Conservation (phyloP, 2,888 invertebrate genomes). For the Pseudococcus longispinus region DNA sequence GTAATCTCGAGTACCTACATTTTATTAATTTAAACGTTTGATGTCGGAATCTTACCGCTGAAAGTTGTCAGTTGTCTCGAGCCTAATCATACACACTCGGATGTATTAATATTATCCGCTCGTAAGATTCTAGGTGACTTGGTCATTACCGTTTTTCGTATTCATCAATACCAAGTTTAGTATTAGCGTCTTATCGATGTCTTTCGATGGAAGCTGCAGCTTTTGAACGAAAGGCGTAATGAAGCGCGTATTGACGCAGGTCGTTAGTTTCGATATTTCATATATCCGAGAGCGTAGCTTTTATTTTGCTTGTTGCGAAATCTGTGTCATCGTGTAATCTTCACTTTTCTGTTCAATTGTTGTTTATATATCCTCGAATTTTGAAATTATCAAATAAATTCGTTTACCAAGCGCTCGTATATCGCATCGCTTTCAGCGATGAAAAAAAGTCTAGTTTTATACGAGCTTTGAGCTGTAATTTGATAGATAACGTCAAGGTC, state of each 20-base stretch:
- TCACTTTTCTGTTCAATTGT: no score
- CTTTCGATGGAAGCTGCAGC: background rate
- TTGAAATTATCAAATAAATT: no score
- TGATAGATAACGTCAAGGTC: no score
- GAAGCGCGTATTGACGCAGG: background rate
- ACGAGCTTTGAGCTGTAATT: no score
- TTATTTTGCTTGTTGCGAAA: no score
- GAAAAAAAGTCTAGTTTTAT: no score
- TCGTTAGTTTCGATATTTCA: background rate
- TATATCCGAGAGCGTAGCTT: no score
- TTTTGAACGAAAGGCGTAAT: background rate
- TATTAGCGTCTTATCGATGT: background rate
- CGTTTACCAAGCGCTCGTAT: no score
- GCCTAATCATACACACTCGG: background rate
- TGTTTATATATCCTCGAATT: no score
- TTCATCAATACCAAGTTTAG: background rate
- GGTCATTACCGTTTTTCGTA: background rate
- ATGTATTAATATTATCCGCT: background rate
- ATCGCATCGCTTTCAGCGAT: no score
- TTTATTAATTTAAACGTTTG: background rate
- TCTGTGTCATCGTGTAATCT: no score
- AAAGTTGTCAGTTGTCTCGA: background rate
- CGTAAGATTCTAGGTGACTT: background rate
- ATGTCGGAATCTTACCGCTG: background rate
- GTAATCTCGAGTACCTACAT: slow-evolving; percentile 6